Conservation (phyloP, 2,113 vertebrate species). For the Neogale vison region DNA sequence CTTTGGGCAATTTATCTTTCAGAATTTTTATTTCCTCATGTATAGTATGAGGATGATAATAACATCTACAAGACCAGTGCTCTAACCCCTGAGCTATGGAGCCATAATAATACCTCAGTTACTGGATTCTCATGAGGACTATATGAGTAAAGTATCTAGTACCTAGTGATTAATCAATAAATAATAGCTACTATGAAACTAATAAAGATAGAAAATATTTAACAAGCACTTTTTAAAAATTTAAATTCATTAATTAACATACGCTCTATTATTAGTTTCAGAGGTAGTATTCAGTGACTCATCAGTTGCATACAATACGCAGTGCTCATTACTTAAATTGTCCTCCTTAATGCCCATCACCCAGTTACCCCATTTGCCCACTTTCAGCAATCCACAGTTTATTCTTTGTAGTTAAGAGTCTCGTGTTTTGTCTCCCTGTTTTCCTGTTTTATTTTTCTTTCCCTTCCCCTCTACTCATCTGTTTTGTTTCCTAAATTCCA, state of each 20-base stretch:
- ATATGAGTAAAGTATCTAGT: background rate
- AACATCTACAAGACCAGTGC: background rate
- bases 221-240: background rate
- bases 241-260: background rate
- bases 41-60: background rate
- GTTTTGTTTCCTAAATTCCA: background rate
- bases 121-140: background rate
- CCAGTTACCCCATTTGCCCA: background rate
- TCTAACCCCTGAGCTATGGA: too few species aligned
- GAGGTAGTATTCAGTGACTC: background rate
- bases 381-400: background rate
- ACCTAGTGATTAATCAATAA: background rate
- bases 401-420: background rate
- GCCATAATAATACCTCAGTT: too few species aligned
- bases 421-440: background rate
- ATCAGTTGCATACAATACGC: background rate
- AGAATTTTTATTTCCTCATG: conserved; percentile 7
- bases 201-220: background rate
- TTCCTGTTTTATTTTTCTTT: background rate
- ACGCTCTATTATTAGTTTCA: background rate
- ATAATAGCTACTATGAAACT: background rate
- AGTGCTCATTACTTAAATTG: background rate
- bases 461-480: background rate
- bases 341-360: background rate
- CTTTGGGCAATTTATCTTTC: background rate